These are phyloP conservation scores for Rhinichthys klamathensis DNA, from an alignment of 2,113 vertebrate genomes.

Conservation along the genomic window DNA sequence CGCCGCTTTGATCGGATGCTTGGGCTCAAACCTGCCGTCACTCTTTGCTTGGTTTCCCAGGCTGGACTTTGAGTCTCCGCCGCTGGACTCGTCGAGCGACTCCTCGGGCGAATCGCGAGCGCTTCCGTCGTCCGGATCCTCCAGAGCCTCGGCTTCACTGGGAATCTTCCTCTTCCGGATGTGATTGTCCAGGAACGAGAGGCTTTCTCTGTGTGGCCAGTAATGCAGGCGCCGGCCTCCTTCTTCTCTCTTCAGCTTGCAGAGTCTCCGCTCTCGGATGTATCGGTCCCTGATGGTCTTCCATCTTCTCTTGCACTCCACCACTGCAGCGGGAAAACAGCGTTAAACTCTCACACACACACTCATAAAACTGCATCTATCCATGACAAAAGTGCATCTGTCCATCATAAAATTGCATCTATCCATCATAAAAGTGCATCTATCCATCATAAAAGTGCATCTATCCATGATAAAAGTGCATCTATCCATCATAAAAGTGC, in stretches of 20 bases:
- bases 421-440: too few relatives aligned
- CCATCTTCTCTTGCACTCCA: constrained; percentile 75
- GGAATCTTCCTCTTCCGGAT: constrained; percentile 63
- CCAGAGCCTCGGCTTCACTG: constrained; percentile 52
- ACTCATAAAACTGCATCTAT: too few relatives aligned
- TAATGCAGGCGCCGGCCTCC: constrained; percentile 50
- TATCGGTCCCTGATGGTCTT: constrained; percentile 77
- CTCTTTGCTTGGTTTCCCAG: neutral
- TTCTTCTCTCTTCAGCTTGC: constrained; percentile 68
- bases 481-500: too few relatives aligned
- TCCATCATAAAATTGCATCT: too few relatives aligned
- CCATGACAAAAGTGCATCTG: too few relatives aligned
- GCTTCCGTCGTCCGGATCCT: constrained; percentile 54
- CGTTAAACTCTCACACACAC: neutral
- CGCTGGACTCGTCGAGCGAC: constrained; percentile 17
- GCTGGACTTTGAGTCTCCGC: neutral
- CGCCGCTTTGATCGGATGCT: neutral
- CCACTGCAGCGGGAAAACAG: constrained; percentile 56
- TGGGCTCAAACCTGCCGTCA: neutral
- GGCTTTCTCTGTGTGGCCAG: constrained; percentile 63
- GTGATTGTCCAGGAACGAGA: constrained; percentile 72
- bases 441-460: too few relatives aligned
- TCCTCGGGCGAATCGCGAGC: neutral
- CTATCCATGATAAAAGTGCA: too few relatives aligned
- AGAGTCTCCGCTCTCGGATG: constrained; percentile 71